These are phyloP conservation scores for Stegophylla sp. DNA, from an alignment of 2,888 invertebrate genomes.

Conservation along the genomic window DNA sequence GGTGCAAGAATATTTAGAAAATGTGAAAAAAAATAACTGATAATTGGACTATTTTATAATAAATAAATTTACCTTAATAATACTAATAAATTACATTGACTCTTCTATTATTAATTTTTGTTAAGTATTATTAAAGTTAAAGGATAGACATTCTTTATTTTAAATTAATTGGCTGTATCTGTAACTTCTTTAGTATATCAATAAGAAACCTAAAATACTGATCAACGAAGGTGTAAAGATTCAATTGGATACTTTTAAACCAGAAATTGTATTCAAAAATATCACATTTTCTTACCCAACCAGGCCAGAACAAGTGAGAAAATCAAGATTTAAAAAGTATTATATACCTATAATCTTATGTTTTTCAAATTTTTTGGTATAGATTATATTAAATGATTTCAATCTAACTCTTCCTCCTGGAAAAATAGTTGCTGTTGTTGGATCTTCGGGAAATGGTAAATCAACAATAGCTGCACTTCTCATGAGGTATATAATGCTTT, in stretches of 20 bases:
- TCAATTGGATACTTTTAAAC: conserved; percentile 74
- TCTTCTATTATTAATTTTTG: neutral
- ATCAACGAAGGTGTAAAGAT: conserved; percentile 74
- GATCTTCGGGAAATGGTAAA: conserved; percentile 93
- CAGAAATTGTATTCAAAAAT: conserved; percentile 83
- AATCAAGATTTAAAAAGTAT: conserved; percentile 66
- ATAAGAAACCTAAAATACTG: conserved; percentile 74
- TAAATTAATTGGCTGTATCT: conserved; percentile 51
- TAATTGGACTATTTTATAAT: no score
- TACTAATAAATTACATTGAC: no score
- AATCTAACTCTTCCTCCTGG: conserved; percentile 83
- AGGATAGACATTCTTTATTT: no score
- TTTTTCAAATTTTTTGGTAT: neutral
- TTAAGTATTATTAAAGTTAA: no score
- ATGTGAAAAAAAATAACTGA: no score
- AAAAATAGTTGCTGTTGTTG: conserved; percentile 89
- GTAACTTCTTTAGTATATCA: conserved; percentile 78
- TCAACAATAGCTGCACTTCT: conserved; percentile 88
- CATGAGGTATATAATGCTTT: conserved; percentile 72
- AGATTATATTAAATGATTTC: conserved; percentile 74
- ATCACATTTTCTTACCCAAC: conserved; percentile 91
- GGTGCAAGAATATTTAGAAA: no score
- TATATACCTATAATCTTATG: conserved; percentile 69
- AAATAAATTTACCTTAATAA: no score
- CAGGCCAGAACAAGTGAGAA: conserved; percentile 71